Base-by-base conservation (phyloP, 1,140 invertebrate genomes). In the Charaxes varanes region DNA sequence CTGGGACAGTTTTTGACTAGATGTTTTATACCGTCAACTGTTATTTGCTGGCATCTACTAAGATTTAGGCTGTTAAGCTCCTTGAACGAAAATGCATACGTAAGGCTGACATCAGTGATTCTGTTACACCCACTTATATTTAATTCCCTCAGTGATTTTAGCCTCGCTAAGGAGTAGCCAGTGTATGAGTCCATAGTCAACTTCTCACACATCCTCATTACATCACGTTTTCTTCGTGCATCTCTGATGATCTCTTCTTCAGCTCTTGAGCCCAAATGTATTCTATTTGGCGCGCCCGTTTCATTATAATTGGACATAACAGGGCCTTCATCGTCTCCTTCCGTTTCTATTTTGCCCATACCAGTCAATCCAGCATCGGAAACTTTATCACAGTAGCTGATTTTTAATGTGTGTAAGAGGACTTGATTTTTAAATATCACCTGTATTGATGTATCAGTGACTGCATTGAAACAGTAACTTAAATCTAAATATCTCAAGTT, bases 91-190 rank as follows among this genome's bases (percentile, higher is more conserved):
- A 93, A 86, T 4, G 88, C 87, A 55, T 91, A 88, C 26, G 86
- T 88, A 1, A 93, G 54, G 44, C 90, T 91, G 2, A 91, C 87
- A 78, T 93, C 91, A 16, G 90, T 90, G 6, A 93, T 87, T 58
- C 86, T 87, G 46, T 88, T 89, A 59, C 91, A 93, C 2, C 87
- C 86, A 27, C 87, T 86, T 3, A 93, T 64, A 64, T 92, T 87
- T 2, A 93, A 69, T 21, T 86, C 74, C 38, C 61, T 79, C 2
- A 93, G 72, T 7, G 86, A 82, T 62, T 84, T 85, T 1, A 90
- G 53, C 5, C 87, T 78, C 11, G 84, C 85, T 26, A 92, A 76
- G 6, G 87, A 88, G 56, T 86, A 88, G 4, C 85, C 80, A 41
- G 76, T 74, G 13, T 78, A 84, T 4, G 81, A 64, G 42, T 84